Percentiles rank a stretch among this genome's conserved stretches.
These are phyloP conservation scores for Rhipidura dahli DNA, from an alignment of 2,113 vertebrate genomes.

Conservation along the genomic window DNA sequence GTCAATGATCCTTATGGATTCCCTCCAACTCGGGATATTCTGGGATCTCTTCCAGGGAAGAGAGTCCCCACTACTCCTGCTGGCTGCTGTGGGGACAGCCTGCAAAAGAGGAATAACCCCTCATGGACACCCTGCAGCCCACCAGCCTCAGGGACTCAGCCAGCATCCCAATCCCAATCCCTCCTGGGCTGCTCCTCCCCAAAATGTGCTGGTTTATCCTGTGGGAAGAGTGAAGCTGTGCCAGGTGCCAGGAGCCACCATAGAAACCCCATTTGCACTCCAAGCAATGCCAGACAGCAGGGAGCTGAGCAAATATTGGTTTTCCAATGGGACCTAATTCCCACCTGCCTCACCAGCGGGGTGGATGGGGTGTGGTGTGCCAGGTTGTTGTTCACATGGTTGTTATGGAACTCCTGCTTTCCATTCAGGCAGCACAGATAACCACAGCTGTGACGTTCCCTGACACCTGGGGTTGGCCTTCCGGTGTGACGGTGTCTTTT, in stretches of 20 bases:
- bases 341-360: neutral
- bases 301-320: slow-evolving; percentile 19
- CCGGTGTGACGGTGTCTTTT: neutral
- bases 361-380: neutral
- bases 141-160: accelerated
- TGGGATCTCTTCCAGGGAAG: neutral
- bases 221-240: slow-evolving; percentile 16
- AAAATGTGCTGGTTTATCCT: neutral
- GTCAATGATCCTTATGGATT: neutral
- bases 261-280: neutral
- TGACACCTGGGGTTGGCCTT: neutral
- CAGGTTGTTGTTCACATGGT: neutral
- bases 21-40: neutral
- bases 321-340: neutral
- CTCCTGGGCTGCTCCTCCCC: neutral
- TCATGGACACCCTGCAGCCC: neutral
- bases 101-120: neutral
- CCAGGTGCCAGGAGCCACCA: neutral
- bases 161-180: neutral
- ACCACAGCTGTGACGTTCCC: neutral
- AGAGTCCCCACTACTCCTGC: accelerated
- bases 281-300: neutral
- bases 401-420: neutral
- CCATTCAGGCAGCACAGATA: neutral
- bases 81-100: neutral